Evolutionary conservation across 2,797 vertebrate species (phyloP).

Genomic region (Paguma larvata): DNA sequence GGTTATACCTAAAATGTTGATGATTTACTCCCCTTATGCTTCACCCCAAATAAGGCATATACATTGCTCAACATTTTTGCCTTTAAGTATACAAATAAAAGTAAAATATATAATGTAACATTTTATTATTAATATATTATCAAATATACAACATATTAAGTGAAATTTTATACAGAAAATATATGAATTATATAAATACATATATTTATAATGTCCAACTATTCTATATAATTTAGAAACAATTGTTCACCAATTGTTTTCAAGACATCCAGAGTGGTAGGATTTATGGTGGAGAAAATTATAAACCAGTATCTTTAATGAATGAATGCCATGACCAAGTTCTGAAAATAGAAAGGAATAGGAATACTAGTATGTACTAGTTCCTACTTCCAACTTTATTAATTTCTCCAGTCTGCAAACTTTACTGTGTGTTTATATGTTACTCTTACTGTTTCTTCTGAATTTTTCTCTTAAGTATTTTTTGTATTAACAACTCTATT

Average conservation of each 20-base stretch:
- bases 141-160: background rate
- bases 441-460: background rate
- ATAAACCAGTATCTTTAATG: background rate
- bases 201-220: background rate
- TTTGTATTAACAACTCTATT: background rate
- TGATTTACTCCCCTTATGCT: background rate
- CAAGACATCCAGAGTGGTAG: background rate
- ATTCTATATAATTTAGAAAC: background rate
- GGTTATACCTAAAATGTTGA: background rate
- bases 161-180: background rate
- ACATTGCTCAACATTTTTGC: background rate
- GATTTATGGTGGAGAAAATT: background rate
- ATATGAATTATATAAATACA: background rate
- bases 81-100: background rate
- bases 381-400: background rate
- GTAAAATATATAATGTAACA: background rate
- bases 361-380: background rate
- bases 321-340: background rate
- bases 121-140: background rate
- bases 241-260: background rate
- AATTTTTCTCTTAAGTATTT: background rate
- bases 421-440: background rate
- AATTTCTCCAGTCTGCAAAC: background rate
- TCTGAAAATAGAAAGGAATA: background rate
- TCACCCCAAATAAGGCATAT: background rate